These are phyloP conservation scores for Pocillopora meandrina DNA, from an alignment of 92 coral and sea anemone species.

Conservation along the genomic window DNA sequence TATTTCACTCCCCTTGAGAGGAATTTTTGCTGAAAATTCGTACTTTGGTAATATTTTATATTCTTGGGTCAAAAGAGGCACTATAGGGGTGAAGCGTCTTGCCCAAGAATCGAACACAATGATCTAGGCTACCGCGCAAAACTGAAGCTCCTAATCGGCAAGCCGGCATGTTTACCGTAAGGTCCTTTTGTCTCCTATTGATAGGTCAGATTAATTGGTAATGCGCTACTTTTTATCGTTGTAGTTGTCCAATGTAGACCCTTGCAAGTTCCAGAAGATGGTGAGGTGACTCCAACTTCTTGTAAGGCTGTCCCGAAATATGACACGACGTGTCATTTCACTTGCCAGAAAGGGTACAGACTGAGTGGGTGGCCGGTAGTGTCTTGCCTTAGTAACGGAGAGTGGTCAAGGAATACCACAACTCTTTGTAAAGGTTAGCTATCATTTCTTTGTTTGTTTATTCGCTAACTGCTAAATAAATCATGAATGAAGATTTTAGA, in stretches of 20 bases:
- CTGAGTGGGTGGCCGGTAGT: slow-evolving; percentile 40
- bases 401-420: slow-evolving; percentile 41
- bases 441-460: not conserved
- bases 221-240: not conserved
- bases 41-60: too few relatives aligned
- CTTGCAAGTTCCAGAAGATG: slow-evolving; percentile 10
- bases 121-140: too few relatives aligned
- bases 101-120: too few relatives aligned
- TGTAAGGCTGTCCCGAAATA: slow-evolving; percentile 36
- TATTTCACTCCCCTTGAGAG: too few relatives aligned
- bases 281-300: slow-evolving; percentile 6
- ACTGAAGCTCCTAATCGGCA: too few relatives aligned
- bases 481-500: too few relatives aligned
- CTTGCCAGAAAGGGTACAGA: slow-evolving; percentile 53
- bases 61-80: too few relatives aligned
- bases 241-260: slow-evolving; percentile 7
- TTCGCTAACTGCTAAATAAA: too few relatives aligned
- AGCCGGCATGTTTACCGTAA: too few relatives aligned
- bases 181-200: too few relatives aligned
- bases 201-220: not conserved
- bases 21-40: too few relatives aligned
- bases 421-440: slow-evolving; percentile 7
- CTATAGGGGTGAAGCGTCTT: too few relatives aligned
- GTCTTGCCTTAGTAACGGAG: slow-evolving; percentile 52
- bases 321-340: slow-evolving; percentile 39